Conservation (phyloP, 2,113 vertebrate species). For the Syrmaticus mikado region DNA sequence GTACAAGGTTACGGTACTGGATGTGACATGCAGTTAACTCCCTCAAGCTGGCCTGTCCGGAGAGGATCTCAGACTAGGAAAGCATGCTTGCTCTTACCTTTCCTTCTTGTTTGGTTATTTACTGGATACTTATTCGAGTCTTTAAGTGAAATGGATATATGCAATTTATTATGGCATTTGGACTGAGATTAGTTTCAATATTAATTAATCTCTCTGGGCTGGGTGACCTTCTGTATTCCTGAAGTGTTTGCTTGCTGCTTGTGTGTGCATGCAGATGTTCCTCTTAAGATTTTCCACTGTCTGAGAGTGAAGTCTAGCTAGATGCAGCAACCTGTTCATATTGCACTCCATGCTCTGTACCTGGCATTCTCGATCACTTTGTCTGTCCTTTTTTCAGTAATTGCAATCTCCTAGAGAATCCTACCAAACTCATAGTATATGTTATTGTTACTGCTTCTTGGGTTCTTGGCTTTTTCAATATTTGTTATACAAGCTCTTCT, state of each 20-base stretch:
- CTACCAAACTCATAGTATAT: neutral
- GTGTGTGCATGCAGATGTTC: slow-evolving; percentile 31
- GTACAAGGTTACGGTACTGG: neutral
- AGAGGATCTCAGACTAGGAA: neutral
- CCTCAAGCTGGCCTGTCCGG: neutral
- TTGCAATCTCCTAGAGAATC: neutral
- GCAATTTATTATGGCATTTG: slow-evolving; percentile 39
- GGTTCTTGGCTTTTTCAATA: neutral
- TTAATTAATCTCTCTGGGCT: slow-evolving; percentile 25
- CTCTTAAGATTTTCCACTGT: neutral
- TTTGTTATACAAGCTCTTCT: neutral
- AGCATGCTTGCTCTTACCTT: neutral
- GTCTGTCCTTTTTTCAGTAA: neutral
- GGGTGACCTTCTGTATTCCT: neutral
- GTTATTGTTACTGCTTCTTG: neutral
- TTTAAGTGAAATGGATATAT: neutral
- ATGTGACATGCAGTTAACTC: neutral
- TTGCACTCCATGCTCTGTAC: neutral
- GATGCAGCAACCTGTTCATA: neutral
- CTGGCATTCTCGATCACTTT: neutral
- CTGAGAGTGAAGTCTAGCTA: neutral
- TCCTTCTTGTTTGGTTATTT: slow-evolving; percentile 5
- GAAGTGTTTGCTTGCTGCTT: neutral
- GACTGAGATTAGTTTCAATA: neutral
- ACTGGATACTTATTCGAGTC: slow-evolving; percentile 5